Base-by-base conservation (phyloP, 2,888 invertebrate species). In the Macrostomum cliftonense region DNA sequence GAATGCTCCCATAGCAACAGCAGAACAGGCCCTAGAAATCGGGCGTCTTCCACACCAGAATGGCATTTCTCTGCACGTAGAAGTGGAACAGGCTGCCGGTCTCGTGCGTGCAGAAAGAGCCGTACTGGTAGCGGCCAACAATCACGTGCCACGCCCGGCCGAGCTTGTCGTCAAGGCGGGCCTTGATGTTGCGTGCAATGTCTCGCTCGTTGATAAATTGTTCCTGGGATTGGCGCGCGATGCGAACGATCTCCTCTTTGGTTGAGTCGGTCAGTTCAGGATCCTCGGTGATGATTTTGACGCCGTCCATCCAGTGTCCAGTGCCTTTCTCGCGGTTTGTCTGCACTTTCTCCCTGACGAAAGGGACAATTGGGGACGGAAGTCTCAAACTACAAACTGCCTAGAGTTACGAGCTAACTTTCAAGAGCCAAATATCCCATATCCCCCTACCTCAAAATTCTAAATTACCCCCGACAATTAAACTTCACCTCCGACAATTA, bases 31-130 rank as follows among this genome's bases (percentile, higher is more conserved):
- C n/a, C 28, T 28, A 28, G 9, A 28, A 45, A 5, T 45, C 49
- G 12, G 49, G 49, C 12, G 47, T 47, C 14, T 49, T 49, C 49
- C 49, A 49, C n/a, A 46, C 17, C 19, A 49, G 47, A 49, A 49
- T 46, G 19, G 49, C 49, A 37, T 51, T 49, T 19, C 20, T 48
- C 13, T 16, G 21, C 19, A 49, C 49, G 37, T 39, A 49, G 14
- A 49, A 38, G 28, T 49, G 49, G 49, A 49, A 37, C 37, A 49
- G 39, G 37, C 38, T 38, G 37, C 49, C 49, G 2, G 47, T 37
- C 39, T 49, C 49, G 19, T 49, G 49, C 37, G 46, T 49, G 17
- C 46, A 17, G 28, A 49, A 48, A 2, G 47, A 47, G 9, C 49
- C 49, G 39, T 49, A 49, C 12, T 49, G 20, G 19, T 37, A 49